Percentiles rank a stretch among this genome's conserved stretches.
phyloP scores from a whole-genome alignment of 2,888 invertebrate genomes.

The Rhagonycha lutea region DNA sequence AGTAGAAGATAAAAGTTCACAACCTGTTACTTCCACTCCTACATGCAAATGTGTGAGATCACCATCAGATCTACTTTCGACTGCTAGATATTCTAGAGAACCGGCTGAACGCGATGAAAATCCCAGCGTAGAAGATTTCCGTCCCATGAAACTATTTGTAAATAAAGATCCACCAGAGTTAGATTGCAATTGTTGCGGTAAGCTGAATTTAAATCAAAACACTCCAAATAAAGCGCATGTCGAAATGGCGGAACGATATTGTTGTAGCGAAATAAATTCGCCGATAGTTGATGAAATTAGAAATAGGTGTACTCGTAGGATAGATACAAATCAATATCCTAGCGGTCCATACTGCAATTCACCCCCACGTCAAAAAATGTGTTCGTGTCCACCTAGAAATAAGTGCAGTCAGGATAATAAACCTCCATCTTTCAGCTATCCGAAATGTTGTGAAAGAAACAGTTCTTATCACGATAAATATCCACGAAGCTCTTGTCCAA shows the following conservation, averaged over 20 bases:
- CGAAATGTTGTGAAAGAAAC: not conserved
- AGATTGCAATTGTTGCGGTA: not conserved
- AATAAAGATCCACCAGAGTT: not conserved
- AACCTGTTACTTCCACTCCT: not conserved
- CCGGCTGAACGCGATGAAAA: conserved; percentile 24
- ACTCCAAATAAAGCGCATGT: not conserved
- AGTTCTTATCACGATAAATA: not conserved
- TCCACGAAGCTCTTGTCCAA: not conserved
- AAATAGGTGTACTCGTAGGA: not conserved
- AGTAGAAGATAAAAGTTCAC: not conserved
- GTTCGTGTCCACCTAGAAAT: not conserved
- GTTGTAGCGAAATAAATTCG: conserved; percentile 4
- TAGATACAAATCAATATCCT: not conserved
- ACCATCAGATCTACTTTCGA: not conserved
- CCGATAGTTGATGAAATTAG: not conserved
- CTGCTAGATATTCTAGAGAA: conserved; percentile 16
- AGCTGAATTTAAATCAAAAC: not conserved
- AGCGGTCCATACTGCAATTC: not conserved
- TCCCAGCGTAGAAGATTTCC: not conserved
- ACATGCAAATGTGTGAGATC: not conserved
- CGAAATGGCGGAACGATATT: not conserved
- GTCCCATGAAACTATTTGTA: not conserved
- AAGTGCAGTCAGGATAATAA: not conserved
- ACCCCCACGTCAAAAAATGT: not conserved
- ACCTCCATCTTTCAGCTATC: not conserved